Percentiles rank a stretch among this genome's conserved stretches.
phyloP scores from a whole-genome alignment of 2,113 vertebrate species.

The Gorsachius goisagi region DNA sequence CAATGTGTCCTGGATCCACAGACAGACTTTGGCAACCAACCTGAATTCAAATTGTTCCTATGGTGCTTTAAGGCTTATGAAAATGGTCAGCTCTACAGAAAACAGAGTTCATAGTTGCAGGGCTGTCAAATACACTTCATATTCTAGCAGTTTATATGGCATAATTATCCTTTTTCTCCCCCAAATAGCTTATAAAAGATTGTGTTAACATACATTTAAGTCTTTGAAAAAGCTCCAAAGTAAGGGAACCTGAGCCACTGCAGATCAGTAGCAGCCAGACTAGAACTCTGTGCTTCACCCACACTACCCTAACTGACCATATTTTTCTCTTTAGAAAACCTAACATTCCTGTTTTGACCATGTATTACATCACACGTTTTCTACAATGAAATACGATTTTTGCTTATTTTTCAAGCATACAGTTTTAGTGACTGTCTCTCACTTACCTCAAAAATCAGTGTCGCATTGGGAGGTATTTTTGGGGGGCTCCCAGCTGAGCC shows the following conservation, averaged over 20 bases:
- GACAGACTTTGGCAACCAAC: background rate
- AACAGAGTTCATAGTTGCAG: background rate
- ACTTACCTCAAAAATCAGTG: constrained; percentile 92
- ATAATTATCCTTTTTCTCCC: background rate
- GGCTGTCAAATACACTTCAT: background rate
- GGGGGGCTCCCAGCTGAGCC: constrained; percentile 94
- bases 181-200: background rate
- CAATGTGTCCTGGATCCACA: background rate
- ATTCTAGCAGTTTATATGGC: background rate
- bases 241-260: background rate
- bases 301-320: fast-evolving
- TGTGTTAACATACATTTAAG: background rate
- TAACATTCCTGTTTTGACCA: background rate
- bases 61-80: background rate
- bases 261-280: background rate
- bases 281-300: background rate
- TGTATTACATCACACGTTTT: background rate
- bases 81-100: background rate
- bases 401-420: background rate
- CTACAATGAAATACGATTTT: background rate
- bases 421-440: background rate
- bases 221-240: background rate
- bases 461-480: constrained; percentile 92
- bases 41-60: background rate
- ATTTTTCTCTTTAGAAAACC: background rate